Base-by-base conservation (phyloP, 1,140 invertebrate genomes). In the Microvelia longipes region DNA sequence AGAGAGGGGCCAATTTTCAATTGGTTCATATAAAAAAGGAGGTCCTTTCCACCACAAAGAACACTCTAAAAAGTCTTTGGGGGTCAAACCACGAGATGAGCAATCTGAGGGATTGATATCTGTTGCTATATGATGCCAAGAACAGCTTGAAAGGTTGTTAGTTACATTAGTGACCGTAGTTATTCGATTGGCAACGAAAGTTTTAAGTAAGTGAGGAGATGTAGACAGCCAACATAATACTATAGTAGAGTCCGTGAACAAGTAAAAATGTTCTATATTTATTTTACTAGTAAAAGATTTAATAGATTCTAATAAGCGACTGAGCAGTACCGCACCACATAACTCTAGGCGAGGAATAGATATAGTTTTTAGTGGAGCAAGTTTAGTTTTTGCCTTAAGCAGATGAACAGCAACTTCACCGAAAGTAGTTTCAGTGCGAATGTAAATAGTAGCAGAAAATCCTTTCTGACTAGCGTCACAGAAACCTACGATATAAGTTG, bases 331-430 rank as follows among this genome's bases (percentile, higher is more conserved):
- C 0, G 80, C 79, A 2, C 76, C 81, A 27, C 74, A 78, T 0
- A 82, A 72, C 71, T 83, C 81, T n/a, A 81, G 66, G 28, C 79
- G n/a, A 13, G 80, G 76, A 70, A 80, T 74, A 5, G 80, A 70
- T n/a, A 75, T 67, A 14, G 71, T 69, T 75, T 80, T 78, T 0
- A 80, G 27, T 5, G 81, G 80, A 11, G 79, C 76, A 1, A 82
- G 79, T 71, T 75, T 75, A 11, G 74, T 70, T 73, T 82, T 82
- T 0, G 78, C 67, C 28, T 28, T 69, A 15, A 81, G 63, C 67
- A 81, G 69, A 13, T 61, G 30, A 0, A 70, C 25, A 64, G 30
- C 26, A 15, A 29, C 24, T 26, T 28, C 26, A 1, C 70, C 70
- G 62, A 13, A 2, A n/a, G 11, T 0, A 28, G 28, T 25, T 27